phyloP scores from a whole-genome alignment of 2,113 vertebrate genomes.

The Nematolebias whitei region DNA sequence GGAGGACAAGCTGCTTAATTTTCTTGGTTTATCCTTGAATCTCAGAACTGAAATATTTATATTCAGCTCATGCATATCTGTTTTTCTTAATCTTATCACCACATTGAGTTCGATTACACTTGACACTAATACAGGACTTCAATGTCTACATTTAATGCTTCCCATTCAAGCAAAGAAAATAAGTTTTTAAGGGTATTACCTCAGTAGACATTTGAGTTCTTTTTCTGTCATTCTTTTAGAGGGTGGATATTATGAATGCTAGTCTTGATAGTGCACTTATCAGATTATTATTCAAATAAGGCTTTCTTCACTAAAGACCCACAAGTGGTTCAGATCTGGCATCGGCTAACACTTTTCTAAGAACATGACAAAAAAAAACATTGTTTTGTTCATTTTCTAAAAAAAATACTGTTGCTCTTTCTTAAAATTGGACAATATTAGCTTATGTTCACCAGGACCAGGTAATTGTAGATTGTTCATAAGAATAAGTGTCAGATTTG shows the following conservation, averaged over 20 bases:
- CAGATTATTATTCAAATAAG: slow-evolving; percentile 66
- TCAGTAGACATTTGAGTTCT: slow-evolving; percentile 22
- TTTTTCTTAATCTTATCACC: slow-evolving; percentile 30
- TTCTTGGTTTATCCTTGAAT: slow-evolving; percentile 54
- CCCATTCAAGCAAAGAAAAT: slow-evolving; percentile 4
- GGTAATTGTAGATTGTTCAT: slow-evolving; percentile 15
- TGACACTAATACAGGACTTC: slow-evolving; percentile 9
- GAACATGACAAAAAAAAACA: slow-evolving; percentile 26
- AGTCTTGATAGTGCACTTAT: slow-evolving; percentile 55
- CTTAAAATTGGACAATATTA: slow-evolving; percentile 16
- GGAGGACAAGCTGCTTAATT: slow-evolving; percentile 60
- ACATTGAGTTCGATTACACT: slow-evolving; percentile 11
- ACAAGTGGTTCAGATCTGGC: slow-evolving; percentile 32
- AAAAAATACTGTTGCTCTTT: slow-evolving; percentile 21
- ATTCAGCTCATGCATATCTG: slow-evolving; percentile 28
- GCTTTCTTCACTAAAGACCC: slow-evolving; percentile 55
- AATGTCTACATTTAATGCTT: slow-evolving; percentile 19
- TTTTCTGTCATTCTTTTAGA: slow-evolving; percentile 11
- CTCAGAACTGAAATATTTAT: slow-evolving; percentile 31
- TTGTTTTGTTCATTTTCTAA: slow-evolving; percentile 56
- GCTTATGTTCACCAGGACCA: slow-evolving; percentile 19
- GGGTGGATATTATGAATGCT: slow-evolving; percentile 45
- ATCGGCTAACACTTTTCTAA: slow-evolving; percentile 31
- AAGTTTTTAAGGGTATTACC: slow-evolving; percentile 18
- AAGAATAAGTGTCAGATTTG: slow-evolving; percentile 17